A percentile compares a stretch with the other conserved stretches of the same genome.
These are phyloP conservation scores for Troglohyphantes excavatus DNA, from an alignment of 2,888 invertebrate species.

Conservation along the genomic window DNA sequence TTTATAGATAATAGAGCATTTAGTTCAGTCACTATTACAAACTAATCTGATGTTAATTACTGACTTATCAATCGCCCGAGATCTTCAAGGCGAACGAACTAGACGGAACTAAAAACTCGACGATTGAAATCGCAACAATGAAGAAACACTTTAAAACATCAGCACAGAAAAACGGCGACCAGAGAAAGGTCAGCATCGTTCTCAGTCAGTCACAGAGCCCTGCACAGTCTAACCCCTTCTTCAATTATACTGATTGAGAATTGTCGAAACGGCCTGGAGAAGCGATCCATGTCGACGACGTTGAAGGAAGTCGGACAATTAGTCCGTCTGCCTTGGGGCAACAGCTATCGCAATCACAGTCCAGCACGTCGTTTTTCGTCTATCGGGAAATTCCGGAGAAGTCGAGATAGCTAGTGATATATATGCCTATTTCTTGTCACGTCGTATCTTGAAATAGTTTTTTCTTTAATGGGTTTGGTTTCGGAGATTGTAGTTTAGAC, in stretches of 20 bases:
- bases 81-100: background rate
- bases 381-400: too few species aligned
- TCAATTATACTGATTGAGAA: slow-evolving; percentile 34
- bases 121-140: slow-evolving; percentile 18
- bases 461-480: too few species aligned
- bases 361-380: background rate
- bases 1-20: too few species aligned
- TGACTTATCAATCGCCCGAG: background rate
- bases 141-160: slow-evolving; percentile 2
- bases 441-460: too few species aligned
- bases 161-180: background rate
- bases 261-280: background rate
- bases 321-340: background rate
- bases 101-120: slow-evolving; percentile 28
- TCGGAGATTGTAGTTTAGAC: too few species aligned
- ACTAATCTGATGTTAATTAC: too few species aligned
- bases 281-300: slow-evolving; percentile 32
- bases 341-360: background rate
- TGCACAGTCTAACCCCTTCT: slow-evolving; percentile 21
- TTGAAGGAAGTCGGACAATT: slow-evolving; percentile 11
- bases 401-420: too few species aligned
- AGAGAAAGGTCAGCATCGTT: slow-evolving; percentile 20
- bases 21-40: too few species aligned
- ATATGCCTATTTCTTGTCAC: too few species aligned
- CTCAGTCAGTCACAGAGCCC: slow-evolving; percentile 32